Base-by-base conservation (phyloP, 2,113 vertebrate genomes). In the Taurulus bubalis region DNA sequence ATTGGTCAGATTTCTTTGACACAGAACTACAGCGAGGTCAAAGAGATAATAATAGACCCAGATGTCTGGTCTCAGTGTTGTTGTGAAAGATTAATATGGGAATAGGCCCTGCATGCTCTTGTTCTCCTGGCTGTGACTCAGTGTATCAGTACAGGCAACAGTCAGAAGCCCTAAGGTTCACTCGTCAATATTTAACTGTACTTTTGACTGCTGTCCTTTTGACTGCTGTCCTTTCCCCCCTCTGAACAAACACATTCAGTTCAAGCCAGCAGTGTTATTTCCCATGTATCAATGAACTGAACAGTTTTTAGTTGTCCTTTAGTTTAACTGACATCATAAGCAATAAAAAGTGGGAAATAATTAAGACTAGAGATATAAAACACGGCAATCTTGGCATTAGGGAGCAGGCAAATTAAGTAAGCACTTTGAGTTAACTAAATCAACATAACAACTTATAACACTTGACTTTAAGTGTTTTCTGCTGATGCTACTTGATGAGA, bases 141-240 rank as follows among this genome's bases (percentile, higher is more conserved):
- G n/a, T 73, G 45, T 65, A 79, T 56, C 73, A 65, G 84, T 51
- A 59, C 78, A 77, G 53, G 75, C 63, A 76, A 75, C 77, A 63
- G 55, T 73, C 36, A 51, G 80, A 67, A 86, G 75, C 67, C 79
- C 24, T 69, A 30, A 65, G 58, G 82, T 62, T 71, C 71, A 36
- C 78, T 85, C 85, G 74, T 91, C 69, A 87, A 93, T 91, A 80
- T 88, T 87, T 87, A 86, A 92, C 74, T 84, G 83, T 88, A 36
- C 88, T 87, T 80, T 80, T 65, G 42, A 69, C 75, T 80, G 72
- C 65, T 71, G 76, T 82, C 7, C 87, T 87, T 80, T 80, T 67
- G 42, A 68, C 74, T 82, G 71, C 65, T 68, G 73, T 80, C 7
- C 49, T 53, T 53, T 12, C 3, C 10, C 28, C n/a, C n/a, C n/a